These are phyloP conservation scores for Spea multiplicata DNA, from an alignment of 2,113 vertebrate genomes.

Conservation along the genomic window DNA sequence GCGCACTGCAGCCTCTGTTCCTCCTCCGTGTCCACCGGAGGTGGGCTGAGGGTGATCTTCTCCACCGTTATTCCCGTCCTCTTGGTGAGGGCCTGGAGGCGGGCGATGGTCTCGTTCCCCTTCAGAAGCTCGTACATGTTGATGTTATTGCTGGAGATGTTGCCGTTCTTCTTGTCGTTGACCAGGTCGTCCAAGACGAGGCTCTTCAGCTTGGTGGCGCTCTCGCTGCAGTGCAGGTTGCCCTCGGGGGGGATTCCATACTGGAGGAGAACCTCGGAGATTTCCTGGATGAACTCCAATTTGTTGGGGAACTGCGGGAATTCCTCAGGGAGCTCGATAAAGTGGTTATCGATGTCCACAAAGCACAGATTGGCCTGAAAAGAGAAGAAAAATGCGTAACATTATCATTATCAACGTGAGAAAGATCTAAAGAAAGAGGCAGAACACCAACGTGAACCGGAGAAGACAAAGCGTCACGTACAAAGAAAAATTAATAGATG, in stretches of 20 bases:
- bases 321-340: constrained; percentile 86
- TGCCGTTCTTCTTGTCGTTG: constrained; percentile 89
- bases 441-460: too few species aligned
- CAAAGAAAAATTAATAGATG: too few species aligned
- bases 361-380: constrained; percentile 92
- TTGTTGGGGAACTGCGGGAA: constrained; percentile 91
- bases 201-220: constrained; percentile 71
- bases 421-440: too few species aligned
- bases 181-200: constrained; percentile 83
- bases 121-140: constrained; percentile 82
- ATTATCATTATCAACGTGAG: too few species aligned
- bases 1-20: constrained; percentile 67
- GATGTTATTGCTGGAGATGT: constrained; percentile 77
- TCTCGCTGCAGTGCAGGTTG: constrained; percentile 67
- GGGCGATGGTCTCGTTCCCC: constrained; percentile 81
- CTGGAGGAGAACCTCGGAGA: constrained; percentile 82
- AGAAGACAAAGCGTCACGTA: too few species aligned
- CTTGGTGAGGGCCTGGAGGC: constrained; percentile 84
- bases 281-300: constrained; percentile 86
- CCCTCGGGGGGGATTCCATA: constrained; percentile 78
- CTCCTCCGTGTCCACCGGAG: constrained; percentile 62
- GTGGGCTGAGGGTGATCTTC: constrained; percentile 66
- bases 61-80: constrained; percentile 79
- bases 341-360: constrained; percentile 93
- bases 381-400: constrained; percentile 15